Conservation (phyloP, 1,140 invertebrate genomes). For the Tribolium castaneum region DNA sequence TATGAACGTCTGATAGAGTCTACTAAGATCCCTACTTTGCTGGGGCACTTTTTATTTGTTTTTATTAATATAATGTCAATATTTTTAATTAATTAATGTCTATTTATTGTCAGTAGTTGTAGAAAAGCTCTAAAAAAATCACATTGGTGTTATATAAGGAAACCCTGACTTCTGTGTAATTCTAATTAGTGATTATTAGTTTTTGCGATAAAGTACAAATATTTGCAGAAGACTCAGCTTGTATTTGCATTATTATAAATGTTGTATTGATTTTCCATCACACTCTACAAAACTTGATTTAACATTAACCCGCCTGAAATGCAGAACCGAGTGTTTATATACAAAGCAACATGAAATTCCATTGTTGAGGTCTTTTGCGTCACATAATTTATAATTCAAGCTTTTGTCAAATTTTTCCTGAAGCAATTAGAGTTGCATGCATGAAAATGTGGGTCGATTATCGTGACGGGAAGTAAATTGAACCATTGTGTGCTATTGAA, state of each 20-base stretch:
- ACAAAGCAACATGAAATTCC: background rate
- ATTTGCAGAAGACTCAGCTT: background rate
- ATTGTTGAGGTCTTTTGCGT: background rate
- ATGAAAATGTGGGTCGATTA: constrained; percentile 13
- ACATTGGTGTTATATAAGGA: too few relatives aligned
- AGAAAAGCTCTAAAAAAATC: too few relatives aligned
- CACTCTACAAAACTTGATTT: background rate
- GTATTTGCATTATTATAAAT: background rate
- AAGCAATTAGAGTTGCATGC: constrained; percentile 13
- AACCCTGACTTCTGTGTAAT: too few relatives aligned
- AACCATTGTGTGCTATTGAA: constrained; percentile 32
- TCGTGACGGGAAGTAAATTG: constrained; percentile 25
- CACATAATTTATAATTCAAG: background rate
- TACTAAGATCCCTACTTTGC: too few relatives aligned
- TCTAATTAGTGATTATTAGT: too few relatives aligned
- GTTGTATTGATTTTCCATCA: background rate
- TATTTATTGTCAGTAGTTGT: too few relatives aligned
- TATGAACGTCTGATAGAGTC: too few relatives aligned
- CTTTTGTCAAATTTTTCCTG: constrained; percentile 21
- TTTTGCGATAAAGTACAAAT: background rate
- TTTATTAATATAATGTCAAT: too few relatives aligned
- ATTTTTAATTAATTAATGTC: too few relatives aligned
- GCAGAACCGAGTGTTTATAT: background rate
- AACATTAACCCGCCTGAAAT: background rate
- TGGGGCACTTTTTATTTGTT: too few relatives aligned